Evolutionary conservation across 1,140 invertebrate species (phyloP).

Genomic region (Coenobita brevimanus): DNA sequence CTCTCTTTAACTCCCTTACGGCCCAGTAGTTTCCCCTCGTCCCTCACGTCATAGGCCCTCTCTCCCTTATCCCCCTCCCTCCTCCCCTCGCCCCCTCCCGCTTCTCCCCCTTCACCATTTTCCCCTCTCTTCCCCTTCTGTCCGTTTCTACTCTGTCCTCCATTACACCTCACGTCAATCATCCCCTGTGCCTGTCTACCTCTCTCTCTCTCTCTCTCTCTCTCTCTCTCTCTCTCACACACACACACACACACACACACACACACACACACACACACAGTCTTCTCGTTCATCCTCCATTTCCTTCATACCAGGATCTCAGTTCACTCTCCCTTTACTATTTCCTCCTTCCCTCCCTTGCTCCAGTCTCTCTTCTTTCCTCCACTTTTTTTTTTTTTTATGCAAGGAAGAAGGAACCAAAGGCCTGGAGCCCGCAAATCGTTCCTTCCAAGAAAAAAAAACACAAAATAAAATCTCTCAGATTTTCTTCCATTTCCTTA

Average conservation of each 20-base stretch:
- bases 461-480: background rate
- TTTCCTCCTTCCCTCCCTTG: background rate
- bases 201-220: slow-evolving; percentile 36
- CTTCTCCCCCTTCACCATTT: background rate
- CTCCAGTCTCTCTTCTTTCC: background rate
- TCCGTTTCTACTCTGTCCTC: background rate
- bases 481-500: background rate
- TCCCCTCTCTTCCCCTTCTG: too few relatives aligned
- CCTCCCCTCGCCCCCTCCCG: background rate
- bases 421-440: too few relatives aligned
- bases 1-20: too few relatives aligned
- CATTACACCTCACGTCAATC: background rate
- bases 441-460: too few relatives aligned
- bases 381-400: background rate
- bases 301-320: background rate
- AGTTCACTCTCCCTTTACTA: background rate
- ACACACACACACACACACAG: slow-evolving; percentile 1
- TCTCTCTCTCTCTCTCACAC: slow-evolving; percentile 31
- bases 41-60: background rate
- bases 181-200: background rate
- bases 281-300: background rate
- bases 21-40: background rate
- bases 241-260: slow-evolving; percentile 1
- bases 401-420: too few relatives aligned
- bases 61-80: background rate